Percentiles rank a stretch among this genome's conserved stretches.
Evolutionary conservation across 2,113 vertebrate genomes (phyloP).

Genomic region (Boleophthalmus pectinirostris): DNA sequence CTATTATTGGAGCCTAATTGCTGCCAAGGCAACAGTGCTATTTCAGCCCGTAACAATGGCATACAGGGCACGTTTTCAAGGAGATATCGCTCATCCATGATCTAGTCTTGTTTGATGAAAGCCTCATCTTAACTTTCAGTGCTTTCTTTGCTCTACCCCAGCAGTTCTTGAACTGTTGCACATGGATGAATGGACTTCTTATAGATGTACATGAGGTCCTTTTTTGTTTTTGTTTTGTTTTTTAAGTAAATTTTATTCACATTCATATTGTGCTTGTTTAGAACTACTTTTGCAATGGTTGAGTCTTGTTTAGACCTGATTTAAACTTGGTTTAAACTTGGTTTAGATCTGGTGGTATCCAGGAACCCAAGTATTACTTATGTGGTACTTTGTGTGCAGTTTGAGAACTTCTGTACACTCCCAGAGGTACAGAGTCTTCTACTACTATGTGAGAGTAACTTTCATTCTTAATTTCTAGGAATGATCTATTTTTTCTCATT

Average conservation of each 20-base stretch:
- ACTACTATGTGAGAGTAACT: no score
- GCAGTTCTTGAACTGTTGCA: neutral
- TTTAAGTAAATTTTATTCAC: neutral
- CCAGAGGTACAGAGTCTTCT: no score
- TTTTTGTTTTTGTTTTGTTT: no score
- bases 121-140: slow-evolving; percentile 10
- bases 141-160: slow-evolving; percentile 16
- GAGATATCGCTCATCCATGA: neutral
- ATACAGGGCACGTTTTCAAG: neutral
- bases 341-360: no score
- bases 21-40: slow-evolving; percentile 74
- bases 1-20: slow-evolving; percentile 75
- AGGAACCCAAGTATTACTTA: no score
- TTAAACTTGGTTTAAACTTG: no score
- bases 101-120: neutral
- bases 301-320: no score
- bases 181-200: neutral
- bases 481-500: neutral
- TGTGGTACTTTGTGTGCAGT: no score
- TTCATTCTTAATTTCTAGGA: neutral
- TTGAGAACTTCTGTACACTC: no score
- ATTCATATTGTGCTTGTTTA: neutral
- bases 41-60: slow-evolving; percentile 61
- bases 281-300: no score
- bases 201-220: neutral